Base-by-base conservation (phyloP, 2,797 vertebrate species). In the Telmatherina bonti region DNA sequence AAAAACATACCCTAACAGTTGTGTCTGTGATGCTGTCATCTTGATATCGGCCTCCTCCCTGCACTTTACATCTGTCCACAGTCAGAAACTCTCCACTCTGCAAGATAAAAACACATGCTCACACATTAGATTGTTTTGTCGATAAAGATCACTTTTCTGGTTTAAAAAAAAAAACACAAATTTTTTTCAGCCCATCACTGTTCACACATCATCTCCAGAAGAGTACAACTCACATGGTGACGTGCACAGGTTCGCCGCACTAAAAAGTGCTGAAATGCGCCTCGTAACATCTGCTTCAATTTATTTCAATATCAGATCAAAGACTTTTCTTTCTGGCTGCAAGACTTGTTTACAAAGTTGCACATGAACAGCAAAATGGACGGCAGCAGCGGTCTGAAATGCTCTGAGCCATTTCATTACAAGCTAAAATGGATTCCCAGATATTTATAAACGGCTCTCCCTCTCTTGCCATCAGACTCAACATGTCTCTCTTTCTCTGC, bases 41-140 rank as follows among this genome's bases (percentile, higher is more conserved):
- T 68, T 87, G 91, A 80, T 91, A 90, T 9, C 86, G 86, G 52
- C 85, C 68, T 11, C 85, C 88, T 51, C 43, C 43, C 43, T 92
- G 83, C 18, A 83, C 70, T 90, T 93, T 93, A 84, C 90, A 90
- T 85, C 89, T 89, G 55, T 94, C 94, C 82, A 92, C 91, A 0
- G 90, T 90, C 67, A 94, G 85, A 74, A 94, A 93, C n/a, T 93
- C 93, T 60, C 90, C 92, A 38, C 67, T 91, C 94, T 95, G 88
- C 55, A 79, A 49, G 68, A 53, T 26, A 81, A 72, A 77, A 11
- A 74, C 15, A 78, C 9, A 65, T 2, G 26, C 7, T 0, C n/a
- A 75, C 27, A 71, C 29, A 61, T 71, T 38, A 68, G 26, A 60
- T 22, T 27, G 58, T 15, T 75, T 55, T 0, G 29, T 72, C 54